Conservation (phyloP, 2,113 vertebrate species). For the Hippocampus abdominalis region DNA sequence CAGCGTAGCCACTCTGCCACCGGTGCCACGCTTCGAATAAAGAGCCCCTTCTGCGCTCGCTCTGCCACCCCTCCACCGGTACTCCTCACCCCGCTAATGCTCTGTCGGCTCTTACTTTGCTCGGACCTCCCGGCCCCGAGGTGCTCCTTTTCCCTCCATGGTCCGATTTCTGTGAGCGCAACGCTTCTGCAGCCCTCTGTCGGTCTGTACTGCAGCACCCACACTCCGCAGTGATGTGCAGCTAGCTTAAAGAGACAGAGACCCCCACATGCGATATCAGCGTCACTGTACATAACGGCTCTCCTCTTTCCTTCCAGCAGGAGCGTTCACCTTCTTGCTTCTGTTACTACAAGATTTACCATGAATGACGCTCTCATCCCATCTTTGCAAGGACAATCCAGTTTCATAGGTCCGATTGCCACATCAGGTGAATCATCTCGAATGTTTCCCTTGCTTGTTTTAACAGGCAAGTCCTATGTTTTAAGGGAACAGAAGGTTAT, state of each 20-base stretch:
- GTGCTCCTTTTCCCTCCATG: constrained; percentile 25
- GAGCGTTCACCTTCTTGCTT: constrained; percentile 1
- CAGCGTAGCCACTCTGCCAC: constrained; percentile 72
- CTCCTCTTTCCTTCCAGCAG: constrained; percentile 22
- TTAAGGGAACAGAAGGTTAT: no score
- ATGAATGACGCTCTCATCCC: neutral
- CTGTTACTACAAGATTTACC: neutral
- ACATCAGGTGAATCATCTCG: neutral
- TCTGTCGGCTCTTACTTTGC: constrained; percentile 12
- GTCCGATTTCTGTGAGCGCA: constrained; percentile 21
- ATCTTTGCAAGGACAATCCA: neutral
- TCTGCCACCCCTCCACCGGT: constrained; percentile 69
- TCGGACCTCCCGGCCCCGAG: constrained; percentile 6
- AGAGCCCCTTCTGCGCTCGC: constrained; percentile 58
- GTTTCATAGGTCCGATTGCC: neutral
- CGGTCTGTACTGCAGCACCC: constrained; percentile 62
- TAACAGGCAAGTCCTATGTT: no score
- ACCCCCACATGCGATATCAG: constrained; percentile 30
- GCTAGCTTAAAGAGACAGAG: constrained; percentile 69
- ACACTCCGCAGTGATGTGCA: constrained; percentile 62
- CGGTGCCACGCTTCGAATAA: constrained; percentile 65
- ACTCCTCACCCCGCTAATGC: constrained; percentile 37
- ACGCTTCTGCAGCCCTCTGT: constrained; percentile 41
- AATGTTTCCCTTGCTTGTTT: no score
- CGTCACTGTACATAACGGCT: neutral